These are phyloP conservation scores for Jacana jacana DNA, from an alignment of 2,113 vertebrate genomes.

Conservation along the genomic window DNA sequence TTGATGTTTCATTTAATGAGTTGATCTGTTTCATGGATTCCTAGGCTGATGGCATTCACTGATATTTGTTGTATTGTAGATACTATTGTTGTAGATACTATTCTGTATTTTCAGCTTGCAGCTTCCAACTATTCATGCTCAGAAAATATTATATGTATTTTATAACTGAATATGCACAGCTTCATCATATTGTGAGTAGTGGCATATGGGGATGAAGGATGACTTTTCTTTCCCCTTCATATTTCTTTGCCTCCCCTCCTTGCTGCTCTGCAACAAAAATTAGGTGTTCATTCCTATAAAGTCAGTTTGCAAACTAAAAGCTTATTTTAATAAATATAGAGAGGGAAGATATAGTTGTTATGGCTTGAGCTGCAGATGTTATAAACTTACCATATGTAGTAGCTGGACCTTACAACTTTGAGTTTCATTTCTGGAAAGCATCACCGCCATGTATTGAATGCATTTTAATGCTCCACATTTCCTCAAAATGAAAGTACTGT, in stretches of 20 bases:
- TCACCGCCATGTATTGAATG: neutral
- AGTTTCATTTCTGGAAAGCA: neutral
- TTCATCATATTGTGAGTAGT: neutral
- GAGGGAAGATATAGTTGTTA: neutral
- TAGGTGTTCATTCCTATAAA: neutral
- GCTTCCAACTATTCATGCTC: neutral
- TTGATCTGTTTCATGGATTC: neutral
- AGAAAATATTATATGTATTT: neutral
- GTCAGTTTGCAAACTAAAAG: neutral
- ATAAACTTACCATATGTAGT: neutral
- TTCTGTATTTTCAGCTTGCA: neutral
- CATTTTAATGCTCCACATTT: neutral
- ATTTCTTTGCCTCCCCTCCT: neutral
- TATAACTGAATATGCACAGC: neutral
- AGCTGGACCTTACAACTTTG: neutral
- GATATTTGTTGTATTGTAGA: neutral
- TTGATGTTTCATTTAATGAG: neutral
- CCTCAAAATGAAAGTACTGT: neutral
- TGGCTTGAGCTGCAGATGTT: neutral
- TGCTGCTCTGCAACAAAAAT: neutral
- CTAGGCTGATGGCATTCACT: neutral
- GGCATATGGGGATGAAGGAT: neutral
- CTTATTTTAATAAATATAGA: neutral
- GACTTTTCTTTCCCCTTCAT: neutral
- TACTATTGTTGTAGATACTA: too few species aligned